These are phyloP conservation scores for Limnephilus auricula DNA, from an alignment of 2,888 invertebrate species.

Conservation along the genomic window DNA sequence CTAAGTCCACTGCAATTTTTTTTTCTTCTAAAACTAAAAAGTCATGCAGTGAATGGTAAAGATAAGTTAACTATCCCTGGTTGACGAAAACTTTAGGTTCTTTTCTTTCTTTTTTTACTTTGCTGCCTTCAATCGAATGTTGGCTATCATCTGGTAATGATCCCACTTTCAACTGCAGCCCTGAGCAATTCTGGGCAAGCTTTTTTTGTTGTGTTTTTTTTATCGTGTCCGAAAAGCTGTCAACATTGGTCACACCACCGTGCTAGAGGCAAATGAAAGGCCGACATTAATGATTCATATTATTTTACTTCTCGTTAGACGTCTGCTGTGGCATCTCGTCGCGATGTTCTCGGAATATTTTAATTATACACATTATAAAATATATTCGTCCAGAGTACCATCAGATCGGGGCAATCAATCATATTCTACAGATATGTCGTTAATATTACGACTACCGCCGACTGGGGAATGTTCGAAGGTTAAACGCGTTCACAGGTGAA, in stretches of 20 bases:
- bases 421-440: constrained; percentile 46
- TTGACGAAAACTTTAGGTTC: neutral
- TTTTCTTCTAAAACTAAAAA: too few species aligned
- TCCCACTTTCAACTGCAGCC: neutral
- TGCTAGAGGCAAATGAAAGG: constrained; percentile 35
- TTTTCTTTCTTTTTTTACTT: neutral
- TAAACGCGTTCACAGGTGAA: neutral
- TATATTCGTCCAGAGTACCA: constrained; percentile 34
- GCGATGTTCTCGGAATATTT: constrained; percentile 48
- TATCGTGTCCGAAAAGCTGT: neutral
- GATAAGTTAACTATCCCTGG: neutral
- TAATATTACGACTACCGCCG: constrained; percentile 20
- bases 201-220: neutral
- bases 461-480: constrained; percentile 14
- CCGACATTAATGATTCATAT: constrained; percentile 54
- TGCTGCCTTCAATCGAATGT: neutral
- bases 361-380: constrained; percentile 50
- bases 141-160: neutral
- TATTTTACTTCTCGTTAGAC: constrained; percentile 47
- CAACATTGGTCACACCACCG: constrained; percentile 16
- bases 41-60: too few species aligned
- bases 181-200: neutral
- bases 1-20: too few species aligned
- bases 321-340: constrained; percentile 21
- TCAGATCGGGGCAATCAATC: constrained; percentile 53